Percentiles rank a stretch among this genome's conserved stretches.
These are phyloP conservation scores for Sula dactylatra DNA, from an alignment of 2,113 vertebrate species.

Conservation along the genomic window DNA sequence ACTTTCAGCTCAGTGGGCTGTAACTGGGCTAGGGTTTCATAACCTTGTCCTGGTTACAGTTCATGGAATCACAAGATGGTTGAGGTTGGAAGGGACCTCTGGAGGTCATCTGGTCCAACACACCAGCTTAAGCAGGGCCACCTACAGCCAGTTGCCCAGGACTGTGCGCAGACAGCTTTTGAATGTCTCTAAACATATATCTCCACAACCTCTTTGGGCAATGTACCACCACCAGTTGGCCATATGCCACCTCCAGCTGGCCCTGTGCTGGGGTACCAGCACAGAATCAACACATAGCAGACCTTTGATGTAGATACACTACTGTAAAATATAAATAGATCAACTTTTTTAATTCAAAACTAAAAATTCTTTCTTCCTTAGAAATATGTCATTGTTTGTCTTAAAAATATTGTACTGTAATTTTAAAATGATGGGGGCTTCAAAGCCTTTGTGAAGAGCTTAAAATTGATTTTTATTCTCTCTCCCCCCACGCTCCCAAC, in stretches of 20 bases:
- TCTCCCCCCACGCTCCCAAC: accelerated
- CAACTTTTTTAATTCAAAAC: neutral
- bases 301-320: neutral
- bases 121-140: neutral
- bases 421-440: neutral
- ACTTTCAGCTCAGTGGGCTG: neutral
- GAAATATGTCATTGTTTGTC: neutral
- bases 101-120: neutral
- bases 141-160: neutral
- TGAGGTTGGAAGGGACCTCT: neutral
- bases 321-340: neutral
- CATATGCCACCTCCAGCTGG: neutral
- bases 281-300: neutral
- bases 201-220: neutral
- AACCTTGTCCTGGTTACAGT: neutral
- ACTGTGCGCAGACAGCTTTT: neutral
- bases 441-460: neutral
- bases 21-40: neutral
- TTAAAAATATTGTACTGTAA: neutral
- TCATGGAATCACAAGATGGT: neutral
- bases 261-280: neutral
- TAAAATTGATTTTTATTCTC: neutral
- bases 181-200: neutral
- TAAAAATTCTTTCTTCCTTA: neutral
- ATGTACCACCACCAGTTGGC: neutral